These are phyloP conservation scores for Arctocebus calabarensis DNA, from an alignment of 2,797 vertebrate species.

Conservation along the genomic window DNA sequence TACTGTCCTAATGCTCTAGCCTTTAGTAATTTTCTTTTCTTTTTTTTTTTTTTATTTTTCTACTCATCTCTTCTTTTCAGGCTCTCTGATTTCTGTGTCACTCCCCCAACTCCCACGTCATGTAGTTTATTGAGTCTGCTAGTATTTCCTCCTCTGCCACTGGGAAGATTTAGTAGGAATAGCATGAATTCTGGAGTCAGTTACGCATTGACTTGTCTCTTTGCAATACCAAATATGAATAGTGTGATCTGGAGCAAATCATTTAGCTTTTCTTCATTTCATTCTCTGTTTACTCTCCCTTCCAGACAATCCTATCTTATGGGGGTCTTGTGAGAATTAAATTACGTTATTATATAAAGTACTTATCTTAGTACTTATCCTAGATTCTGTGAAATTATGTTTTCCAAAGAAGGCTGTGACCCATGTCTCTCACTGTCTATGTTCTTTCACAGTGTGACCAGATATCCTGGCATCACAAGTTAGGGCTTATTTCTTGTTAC, in stretches of 20 bases:
- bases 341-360: not conserved
- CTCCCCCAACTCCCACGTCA: not conserved
- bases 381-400: not conserved
- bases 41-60: not conserved
- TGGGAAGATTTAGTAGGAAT: not conserved
- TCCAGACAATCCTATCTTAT: not conserved
- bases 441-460: not conserved
- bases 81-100: not conserved
- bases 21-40: not conserved
- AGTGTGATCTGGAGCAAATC: slow-evolving; percentile 7
- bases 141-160: not conserved
- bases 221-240: not conserved
- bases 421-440: not conserved
- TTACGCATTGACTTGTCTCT: not conserved
- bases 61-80: not conserved
- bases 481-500: not conserved
- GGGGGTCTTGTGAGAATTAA: not conserved
- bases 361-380: not conserved
- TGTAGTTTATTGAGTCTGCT: not conserved
- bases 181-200: not conserved
- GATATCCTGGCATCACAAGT: not conserved
- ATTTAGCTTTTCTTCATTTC: not conserved
- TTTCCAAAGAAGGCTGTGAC: not conserved
- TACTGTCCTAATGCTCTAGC: not conserved
- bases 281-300: not conserved